Percentiles rank a stretch among this genome's conserved stretches.
phyloP scores from a whole-genome alignment of 1,140 invertebrate genomes.

The Ostrea edulis region DNA sequence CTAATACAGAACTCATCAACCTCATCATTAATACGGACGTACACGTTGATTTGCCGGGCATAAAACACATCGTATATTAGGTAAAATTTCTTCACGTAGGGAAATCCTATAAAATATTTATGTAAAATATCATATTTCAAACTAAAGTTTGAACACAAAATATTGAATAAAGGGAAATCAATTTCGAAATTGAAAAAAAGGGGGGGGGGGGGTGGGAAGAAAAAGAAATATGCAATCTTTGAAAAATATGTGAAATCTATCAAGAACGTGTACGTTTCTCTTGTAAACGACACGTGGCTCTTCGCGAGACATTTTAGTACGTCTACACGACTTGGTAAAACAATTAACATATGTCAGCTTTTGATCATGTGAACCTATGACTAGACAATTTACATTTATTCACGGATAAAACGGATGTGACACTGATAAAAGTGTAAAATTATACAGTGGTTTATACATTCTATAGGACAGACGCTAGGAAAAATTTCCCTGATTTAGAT shows the following conservation, averaged over 20 bases:
- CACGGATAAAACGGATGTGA: neutral
- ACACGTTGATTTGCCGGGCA: neutral
- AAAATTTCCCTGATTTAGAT: too few species aligned
- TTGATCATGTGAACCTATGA: neutral
- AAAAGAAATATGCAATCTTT: neutral
- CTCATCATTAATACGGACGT: conserved; percentile 26
- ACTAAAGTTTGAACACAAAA: neutral
- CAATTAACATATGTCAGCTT: neutral
- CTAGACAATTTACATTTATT: neutral
- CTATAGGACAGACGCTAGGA: too few species aligned
- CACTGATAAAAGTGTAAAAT: neutral
- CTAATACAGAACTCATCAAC: conserved; percentile 10
- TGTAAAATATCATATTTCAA: too few species aligned
- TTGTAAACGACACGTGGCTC: neutral
- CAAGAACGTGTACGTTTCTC: neutral
- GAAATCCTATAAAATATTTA: conserved; percentile 36
- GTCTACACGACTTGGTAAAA: neutral
- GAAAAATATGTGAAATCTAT: neutral
- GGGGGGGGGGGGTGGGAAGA: neutral
- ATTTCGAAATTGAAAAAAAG: neutral
- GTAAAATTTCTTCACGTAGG: conserved; percentile 46
- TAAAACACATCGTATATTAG: conserved; percentile 43
- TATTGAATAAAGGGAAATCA: neutral
- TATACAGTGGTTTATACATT: neutral
- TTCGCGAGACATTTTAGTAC: neutral